phyloP scores from a whole-genome alignment of 2,797 vertebrate genomes.

The Sebastes melanostomus region DNA sequence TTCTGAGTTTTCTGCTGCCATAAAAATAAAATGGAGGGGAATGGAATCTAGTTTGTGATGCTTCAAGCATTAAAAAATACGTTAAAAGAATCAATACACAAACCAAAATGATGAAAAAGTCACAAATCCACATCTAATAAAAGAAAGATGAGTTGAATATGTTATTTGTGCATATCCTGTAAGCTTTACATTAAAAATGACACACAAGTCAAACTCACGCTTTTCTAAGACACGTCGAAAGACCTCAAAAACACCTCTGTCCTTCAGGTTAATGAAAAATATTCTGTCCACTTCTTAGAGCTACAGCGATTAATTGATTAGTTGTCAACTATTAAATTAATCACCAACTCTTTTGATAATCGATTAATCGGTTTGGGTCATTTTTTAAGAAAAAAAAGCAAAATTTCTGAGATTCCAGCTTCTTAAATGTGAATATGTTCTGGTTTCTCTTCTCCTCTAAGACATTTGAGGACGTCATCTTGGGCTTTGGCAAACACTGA shows the following conservation, averaged over 20 bases:
- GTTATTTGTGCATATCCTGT: no score
- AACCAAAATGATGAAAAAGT: not conserved
- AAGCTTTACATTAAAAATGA: no score
- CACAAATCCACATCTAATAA: not conserved
- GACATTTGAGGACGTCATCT: accelerated
- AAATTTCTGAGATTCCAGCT: no score
- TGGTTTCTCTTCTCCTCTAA: no score
- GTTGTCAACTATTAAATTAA: no score
- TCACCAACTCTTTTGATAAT: no score
- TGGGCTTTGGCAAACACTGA: no score
- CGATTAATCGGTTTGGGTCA: no score
- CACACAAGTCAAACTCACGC: no score
- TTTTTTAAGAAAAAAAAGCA: no score
- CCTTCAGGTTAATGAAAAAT: not conserved
- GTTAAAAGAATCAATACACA: not conserved
- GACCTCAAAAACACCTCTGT: not conserved
- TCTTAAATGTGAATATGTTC: no score
- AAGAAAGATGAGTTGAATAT: not conserved
- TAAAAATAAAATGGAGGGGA: not conserved
- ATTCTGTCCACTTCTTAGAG: not conserved
- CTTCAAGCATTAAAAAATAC: not conserved
- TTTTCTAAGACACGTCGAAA: not conserved
- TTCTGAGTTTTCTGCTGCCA: no score
- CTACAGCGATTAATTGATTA: accelerated
- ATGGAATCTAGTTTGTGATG: accelerated